These are phyloP conservation scores for Amphiura filiformis DNA, from an alignment of 35 echinoderm and acorn worm species.

Conservation along the genomic window DNA sequence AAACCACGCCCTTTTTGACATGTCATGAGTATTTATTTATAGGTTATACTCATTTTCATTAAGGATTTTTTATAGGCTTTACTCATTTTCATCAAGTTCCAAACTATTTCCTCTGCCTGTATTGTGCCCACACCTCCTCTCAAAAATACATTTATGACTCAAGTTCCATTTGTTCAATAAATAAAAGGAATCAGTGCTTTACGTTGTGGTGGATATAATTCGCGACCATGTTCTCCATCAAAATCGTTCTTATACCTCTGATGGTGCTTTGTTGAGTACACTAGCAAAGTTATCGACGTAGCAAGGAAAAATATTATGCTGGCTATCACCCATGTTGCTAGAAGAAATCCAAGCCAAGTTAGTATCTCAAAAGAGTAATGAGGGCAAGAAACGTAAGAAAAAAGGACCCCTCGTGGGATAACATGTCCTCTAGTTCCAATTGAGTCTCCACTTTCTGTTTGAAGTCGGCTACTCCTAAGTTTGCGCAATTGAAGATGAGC, in stretches of 20 bases:
- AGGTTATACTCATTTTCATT: no score
- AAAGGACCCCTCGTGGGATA: constrained; percentile 18
- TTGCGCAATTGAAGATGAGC: constrained; percentile 35
- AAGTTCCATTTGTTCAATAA: no score
- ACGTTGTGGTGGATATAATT: constrained; percentile 33
- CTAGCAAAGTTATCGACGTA: constrained; percentile 15
- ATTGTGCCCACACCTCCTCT: no score
- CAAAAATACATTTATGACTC: no score
- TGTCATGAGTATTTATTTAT: no score
- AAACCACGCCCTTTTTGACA: no score
- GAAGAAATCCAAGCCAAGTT: constrained; percentile 39
- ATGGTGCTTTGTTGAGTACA: constrained; percentile 34
- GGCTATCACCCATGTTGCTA: constrained; percentile 32
- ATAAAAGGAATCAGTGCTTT: constrained; percentile 50
- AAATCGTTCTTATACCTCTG: constrained; percentile 36
- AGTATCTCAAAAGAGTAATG: constrained; percentile 53
- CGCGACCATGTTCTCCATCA: constrained; percentile 35
- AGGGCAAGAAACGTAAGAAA: constrained; percentile 32
- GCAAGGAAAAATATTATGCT: constrained; percentile 19
- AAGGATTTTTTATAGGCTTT: no score
- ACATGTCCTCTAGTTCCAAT: constrained; percentile 4
- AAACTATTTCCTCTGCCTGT: no score
- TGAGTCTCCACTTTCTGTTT: not conserved
- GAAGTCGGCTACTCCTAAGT: not conserved
- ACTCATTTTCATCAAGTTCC: no score